phyloP scores from a whole-genome alignment of 2,888 invertebrate genomes.

The Ornithoptera alexandrae region DNA sequence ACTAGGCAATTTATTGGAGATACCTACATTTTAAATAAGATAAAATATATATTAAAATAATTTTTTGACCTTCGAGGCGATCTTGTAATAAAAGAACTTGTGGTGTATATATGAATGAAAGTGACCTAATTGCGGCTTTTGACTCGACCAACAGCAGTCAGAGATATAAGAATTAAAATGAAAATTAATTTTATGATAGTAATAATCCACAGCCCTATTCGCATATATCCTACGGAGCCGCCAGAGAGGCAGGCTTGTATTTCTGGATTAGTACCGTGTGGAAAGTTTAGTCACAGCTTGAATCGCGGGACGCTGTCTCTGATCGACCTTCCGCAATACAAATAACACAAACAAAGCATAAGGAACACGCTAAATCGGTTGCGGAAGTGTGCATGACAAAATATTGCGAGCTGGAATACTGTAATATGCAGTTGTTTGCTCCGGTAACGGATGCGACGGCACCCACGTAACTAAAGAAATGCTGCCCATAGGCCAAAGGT shows the following conservation, averaged over 20 bases:
- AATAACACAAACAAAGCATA: conserved; percentile 39
- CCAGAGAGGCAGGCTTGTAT: conserved; percentile 62
- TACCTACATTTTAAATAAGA: neutral
- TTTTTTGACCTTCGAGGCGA: neutral
- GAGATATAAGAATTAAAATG: neutral
- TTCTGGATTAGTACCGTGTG: conserved; percentile 79
- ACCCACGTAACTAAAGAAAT: neutral
- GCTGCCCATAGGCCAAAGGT: neutral
- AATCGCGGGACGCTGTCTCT: conserved; percentile 48
- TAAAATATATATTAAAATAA: neutral
- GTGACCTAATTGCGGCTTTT: neutral
- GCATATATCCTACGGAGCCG: conserved; percentile 24
- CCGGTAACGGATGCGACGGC: neutral
- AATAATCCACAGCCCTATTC: conserved; percentile 21
- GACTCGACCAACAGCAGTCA: neutral
- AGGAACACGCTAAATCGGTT: conserved; percentile 18
- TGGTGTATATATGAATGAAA: neutral
- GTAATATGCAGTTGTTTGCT: conserved; percentile 18
- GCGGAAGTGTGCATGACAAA: conserved; percentile 11
- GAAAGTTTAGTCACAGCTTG: conserved; percentile 72
- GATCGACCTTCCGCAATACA: conserved; percentile 61
- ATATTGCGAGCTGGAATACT: neutral
- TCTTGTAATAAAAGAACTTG: neutral
- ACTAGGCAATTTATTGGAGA: neutral
- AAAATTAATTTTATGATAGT: neutral